Evolutionary conservation across 2,797 vertebrate species (phyloP).

Genomic region (Channa striata): DNA sequence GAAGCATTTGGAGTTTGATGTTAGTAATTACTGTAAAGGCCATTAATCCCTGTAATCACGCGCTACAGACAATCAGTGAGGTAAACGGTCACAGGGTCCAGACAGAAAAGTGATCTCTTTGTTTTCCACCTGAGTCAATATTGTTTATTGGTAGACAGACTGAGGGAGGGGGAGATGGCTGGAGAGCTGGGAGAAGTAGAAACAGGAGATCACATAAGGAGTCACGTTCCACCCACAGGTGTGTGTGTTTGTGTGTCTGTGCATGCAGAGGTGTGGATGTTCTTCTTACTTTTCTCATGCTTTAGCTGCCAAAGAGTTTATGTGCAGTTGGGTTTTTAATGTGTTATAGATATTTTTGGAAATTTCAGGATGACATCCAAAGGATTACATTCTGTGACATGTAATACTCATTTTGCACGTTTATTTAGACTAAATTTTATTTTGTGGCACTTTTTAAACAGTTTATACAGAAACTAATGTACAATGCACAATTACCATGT

Average conservation of each 20-base stretch:
- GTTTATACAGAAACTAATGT: too few relatives aligned
- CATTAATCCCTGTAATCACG: slow-evolving; percentile 10
- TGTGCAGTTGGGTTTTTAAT: neutral
- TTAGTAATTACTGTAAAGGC: neutral
- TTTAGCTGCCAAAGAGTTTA: neutral
- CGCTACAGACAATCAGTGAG: neutral
- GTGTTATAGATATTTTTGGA: too few relatives aligned
- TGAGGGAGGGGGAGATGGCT: neutral
- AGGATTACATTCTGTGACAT: too few relatives aligned
- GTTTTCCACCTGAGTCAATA: slow-evolving; percentile 40
- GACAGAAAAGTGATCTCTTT: slow-evolving; percentile 49
- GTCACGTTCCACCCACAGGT: slow-evolving; percentile 52
- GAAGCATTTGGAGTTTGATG: neutral
- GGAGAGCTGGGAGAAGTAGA: slow-evolving; percentile 37
- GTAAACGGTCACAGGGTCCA: slow-evolving; percentile 24
- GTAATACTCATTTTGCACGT: too few relatives aligned
- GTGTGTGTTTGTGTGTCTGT: slow-evolving; percentile 13
- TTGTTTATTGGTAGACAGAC: slow-evolving; percentile 54
- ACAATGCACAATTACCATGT: too few relatives aligned
- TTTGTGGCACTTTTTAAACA: neutral
- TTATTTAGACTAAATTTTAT: neutral
- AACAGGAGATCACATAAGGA: slow-evolving; percentile 34
- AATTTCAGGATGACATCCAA: too few relatives aligned
- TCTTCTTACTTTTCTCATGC: neutral
- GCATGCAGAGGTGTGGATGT: neutral